These are phyloP conservation scores for Parnassius smintheus DNA, from an alignment of 2,888 invertebrate species.

Conservation along the genomic window DNA sequence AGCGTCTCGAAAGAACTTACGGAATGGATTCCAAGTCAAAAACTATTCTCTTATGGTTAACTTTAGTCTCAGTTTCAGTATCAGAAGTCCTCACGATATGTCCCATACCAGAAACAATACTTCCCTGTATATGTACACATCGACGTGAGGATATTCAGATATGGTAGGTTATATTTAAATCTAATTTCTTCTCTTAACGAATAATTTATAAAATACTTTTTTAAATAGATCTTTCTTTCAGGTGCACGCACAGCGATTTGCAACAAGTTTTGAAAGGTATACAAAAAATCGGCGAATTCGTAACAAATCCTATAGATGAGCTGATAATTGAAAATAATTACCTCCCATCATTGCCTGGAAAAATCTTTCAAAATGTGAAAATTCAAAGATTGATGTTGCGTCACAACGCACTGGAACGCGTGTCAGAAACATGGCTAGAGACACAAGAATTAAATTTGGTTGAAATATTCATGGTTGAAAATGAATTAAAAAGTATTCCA, in stretches of 20 bases:
- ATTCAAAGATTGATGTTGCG: constrained; percentile 90
- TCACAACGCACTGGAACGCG: constrained; percentile 90
- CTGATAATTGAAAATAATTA: constrained; percentile 93
- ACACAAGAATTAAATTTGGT: constrained; percentile 88
- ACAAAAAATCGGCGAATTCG: constrained; percentile 84
- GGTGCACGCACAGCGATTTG: constrained; percentile 96
- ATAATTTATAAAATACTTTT: not conserved
- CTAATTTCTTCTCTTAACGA: not conserved
- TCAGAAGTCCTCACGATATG: constrained; percentile 73
- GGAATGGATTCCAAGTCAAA: constrained; percentile 67
- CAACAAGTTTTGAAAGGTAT: constrained; percentile 88
- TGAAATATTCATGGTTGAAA: constrained; percentile 92
- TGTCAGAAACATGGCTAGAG: constrained; percentile 90
- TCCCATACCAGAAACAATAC: constrained; percentile 88
- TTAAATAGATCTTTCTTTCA: constrained; percentile 52
- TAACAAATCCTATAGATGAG: constrained; percentile 89
- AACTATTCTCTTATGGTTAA: constrained; percentile 57
- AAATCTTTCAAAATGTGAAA: constrained; percentile 88
- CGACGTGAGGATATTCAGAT: constrained; percentile 90
- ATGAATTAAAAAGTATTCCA: constrained; percentile 88
- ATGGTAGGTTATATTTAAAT: constrained; percentile 81
- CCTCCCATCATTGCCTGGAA: constrained; percentile 91
- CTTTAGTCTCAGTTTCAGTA: constrained; percentile 44
- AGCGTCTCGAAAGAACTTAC: constrained; percentile 51
- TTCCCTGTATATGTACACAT: constrained; percentile 91